Evolutionary conservation across 37 sponge, comb jelly and placozoan genomes (phyloP), one percentile per base, ranked within the genome.

Genomic region (Lycopodina hypogea): DNA sequence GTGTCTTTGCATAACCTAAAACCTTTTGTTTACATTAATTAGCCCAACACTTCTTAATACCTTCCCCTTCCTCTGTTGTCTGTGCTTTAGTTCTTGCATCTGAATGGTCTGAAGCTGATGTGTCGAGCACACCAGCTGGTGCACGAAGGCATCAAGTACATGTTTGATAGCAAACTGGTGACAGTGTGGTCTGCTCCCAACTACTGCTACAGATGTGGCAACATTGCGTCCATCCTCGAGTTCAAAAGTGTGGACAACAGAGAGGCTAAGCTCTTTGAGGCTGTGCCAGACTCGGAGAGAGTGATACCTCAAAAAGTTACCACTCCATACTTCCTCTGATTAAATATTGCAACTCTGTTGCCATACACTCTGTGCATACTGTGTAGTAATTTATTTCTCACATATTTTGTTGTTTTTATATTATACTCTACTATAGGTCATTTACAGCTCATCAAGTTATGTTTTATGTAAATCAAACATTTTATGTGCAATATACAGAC

Each of bases 161-260:
- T 98, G 99, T 98, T 98, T 81, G 94, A 96, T 63, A 81, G 75
- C 50, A 88, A 81, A 48, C 88, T 98, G 70, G 96, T 98, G 81
- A 98, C 99, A 33, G 92, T 98, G 61, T 98, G 99, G 99, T 93
- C 94, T 33, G 99, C 99, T 17, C 99, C 99, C 69, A 98, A 98
- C 83, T 98, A 98, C 87, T 98, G 99, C 86, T 99, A 99, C 72
- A 82, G 99, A 0, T 99, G 99, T 81, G 96, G 96, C 15, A 99
- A 96, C 84, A 84, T 99, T 36, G 99, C 99, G 24, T 88, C 99
- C 59, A 93, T 98, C 56, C 76, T 98, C 33, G 77, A 84, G 32
- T 88, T 96, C 56, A 38, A 37, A 17, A 56, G 75, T 32, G 70
- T 76, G 1, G 83, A 82, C 7, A 67, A 75, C 30, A 75, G 72